phyloP scores from a whole-genome alignment of 2,113 vertebrate species.

The Brachionichthys hirsutus region DNA sequence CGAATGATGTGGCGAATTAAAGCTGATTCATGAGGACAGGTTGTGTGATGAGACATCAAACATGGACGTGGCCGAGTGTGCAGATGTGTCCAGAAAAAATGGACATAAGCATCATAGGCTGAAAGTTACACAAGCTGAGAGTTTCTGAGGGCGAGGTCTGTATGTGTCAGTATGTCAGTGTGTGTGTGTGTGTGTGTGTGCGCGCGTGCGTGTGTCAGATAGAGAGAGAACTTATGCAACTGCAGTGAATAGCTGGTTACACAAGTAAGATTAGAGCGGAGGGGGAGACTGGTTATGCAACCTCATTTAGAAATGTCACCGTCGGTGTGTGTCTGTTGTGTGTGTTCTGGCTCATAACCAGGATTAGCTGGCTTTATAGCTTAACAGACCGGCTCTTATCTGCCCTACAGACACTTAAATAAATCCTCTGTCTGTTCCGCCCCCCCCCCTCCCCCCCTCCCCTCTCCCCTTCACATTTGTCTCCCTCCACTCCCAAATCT shows the following conservation, averaged over 20 bases:
- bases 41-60: constrained; percentile 7
- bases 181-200: constrained; percentile 22
- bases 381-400: constrained; percentile 45
- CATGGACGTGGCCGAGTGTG: constrained; percentile 4
- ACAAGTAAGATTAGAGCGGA: constrained; percentile 75
- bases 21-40: neutral
- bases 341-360: constrained; percentile 57
- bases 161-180: constrained; percentile 30
- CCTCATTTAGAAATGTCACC: constrained; percentile 72
- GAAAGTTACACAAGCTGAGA: constrained; percentile 63
- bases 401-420: constrained; percentile 35
- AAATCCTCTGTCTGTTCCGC: constrained; percentile 20
- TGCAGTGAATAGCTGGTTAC: constrained; percentile 88
- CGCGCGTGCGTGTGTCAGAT: constrained; percentile 1
- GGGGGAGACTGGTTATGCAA: constrained; percentile 73
- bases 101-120: constrained; percentile 39
- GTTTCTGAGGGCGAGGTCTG: constrained; percentile 26
- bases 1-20: neutral
- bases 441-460: too few relatives aligned
- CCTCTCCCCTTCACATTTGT: constrained; percentile 16
- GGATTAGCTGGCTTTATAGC: constrained; percentile 63
- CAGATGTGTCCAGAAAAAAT: neutral
- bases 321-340: constrained; percentile 42
- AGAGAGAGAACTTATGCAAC: constrained; percentile 79
- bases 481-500: constrained; percentile 11